Evolutionary conservation across 2,888 invertebrate genomes (phyloP).

Genomic region (Eudemis profundana): DNA sequence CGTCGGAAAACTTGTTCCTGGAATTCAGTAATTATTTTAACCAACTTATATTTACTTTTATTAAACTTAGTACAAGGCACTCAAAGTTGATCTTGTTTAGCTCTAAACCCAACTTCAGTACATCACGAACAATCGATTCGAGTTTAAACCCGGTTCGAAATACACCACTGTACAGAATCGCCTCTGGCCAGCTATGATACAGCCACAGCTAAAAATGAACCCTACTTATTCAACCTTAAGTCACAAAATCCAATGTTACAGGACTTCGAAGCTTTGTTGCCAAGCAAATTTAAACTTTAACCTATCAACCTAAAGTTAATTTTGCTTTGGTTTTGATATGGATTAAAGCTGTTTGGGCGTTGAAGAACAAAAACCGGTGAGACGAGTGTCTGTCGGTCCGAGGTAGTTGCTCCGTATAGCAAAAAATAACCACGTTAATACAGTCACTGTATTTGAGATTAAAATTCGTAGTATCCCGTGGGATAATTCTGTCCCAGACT

Average conservation of each 20-base stretch:
- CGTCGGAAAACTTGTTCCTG: too few species aligned
- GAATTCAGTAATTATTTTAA: not conserved
- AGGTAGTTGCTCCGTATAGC: constrained; percentile 67
- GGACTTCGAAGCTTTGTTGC: not conserved
- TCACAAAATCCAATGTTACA: not conserved
- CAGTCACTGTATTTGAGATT: constrained; percentile 2
- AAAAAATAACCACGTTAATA: constrained; percentile 62
- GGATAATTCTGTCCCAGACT: not conserved
- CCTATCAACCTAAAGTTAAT: not conserved
- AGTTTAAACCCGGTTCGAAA: constrained; percentile 40
- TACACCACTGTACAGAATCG: constrained; percentile 49
- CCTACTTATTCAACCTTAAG: not conserved
- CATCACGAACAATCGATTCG: constrained; percentile 35
- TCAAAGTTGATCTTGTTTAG: constrained; percentile 15
- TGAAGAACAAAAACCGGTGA: constrained; percentile 65
- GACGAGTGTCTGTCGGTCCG: constrained; percentile 71
- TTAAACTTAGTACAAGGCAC: not conserved
- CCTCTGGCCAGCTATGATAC: constrained; percentile 47
- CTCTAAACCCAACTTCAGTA: constrained; percentile 19
- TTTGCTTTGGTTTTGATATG: constrained; percentile 44
- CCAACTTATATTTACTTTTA: not conserved
- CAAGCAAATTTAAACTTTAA: constrained; percentile 35
- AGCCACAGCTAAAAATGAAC: constrained; percentile 4
- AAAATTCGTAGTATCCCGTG: constrained; percentile 16
- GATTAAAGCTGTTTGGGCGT: constrained; percentile 52